Evolutionary conservation across 2,113 vertebrate species (phyloP).

Genomic region (Podilymbus podiceps): DNA sequence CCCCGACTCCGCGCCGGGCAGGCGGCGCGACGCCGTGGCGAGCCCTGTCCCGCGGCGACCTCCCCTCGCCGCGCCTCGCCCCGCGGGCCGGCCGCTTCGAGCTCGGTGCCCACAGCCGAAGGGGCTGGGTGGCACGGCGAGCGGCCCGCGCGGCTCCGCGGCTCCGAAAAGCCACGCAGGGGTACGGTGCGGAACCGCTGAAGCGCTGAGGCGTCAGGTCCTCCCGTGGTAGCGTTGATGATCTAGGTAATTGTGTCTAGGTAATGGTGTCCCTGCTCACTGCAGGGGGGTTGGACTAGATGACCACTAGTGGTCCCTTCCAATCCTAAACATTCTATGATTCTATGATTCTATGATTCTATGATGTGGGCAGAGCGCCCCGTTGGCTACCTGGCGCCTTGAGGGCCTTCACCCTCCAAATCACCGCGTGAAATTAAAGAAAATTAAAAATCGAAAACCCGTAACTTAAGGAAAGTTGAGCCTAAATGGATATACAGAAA

Average conservation of each 20-base stretch:
- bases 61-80: neutral
- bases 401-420: neutral
- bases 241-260: no score
- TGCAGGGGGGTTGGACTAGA: no score
- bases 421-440: neutral
- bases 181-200: rapidly evolving
- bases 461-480: neutral
- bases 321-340: no score
- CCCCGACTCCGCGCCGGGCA: neutral
- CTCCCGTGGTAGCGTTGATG: rapidly evolving
- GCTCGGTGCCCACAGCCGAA: rapidly evolving
- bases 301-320: no score
- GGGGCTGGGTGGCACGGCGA: neutral
- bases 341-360: no score
- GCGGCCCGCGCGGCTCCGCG: rapidly evolving
- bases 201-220: rapidly evolving
- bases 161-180: rapidly evolving
- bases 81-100: rapidly evolving
- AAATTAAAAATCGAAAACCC: neutral
- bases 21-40: neutral
- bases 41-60: rapidly evolving
- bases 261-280: no score
- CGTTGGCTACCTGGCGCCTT: rapidly evolving
- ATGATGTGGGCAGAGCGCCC: no score
- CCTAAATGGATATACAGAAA: neutral